Evolutionary conservation across 2,113 vertebrate species (phyloP), one percentile per base, ranked within the genome.

Genomic region (Pollimyrus isidori): DNA sequence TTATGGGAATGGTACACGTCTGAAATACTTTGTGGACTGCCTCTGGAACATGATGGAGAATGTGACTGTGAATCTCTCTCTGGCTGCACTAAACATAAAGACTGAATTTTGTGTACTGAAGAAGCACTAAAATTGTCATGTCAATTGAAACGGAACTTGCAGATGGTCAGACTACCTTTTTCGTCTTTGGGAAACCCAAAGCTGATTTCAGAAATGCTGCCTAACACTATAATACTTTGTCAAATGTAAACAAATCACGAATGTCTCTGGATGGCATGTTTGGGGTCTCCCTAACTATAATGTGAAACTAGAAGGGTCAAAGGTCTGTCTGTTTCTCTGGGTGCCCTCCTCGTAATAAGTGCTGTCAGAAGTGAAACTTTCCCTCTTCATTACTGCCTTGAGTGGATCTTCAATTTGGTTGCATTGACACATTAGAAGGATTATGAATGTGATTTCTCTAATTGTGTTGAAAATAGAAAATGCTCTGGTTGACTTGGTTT

Each of bases 201-300:
- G 69, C n/a, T 88, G 48, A 53, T n/a, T 49, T 76, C 48, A 52
- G 11, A 88, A 50, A 80, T 82, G 76, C 69, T 88, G 69, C 69
- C 88, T 76, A 45, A 26, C 49, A 82, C 88, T 87, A 39, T 58
- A 62, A 10, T 52, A 19, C 35, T 39, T 52, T 87, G 26, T 87
- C 86, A 87, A 35, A 87, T 53, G 35, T 52, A 56, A 58, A 46
- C 62, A 58, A 65, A 48, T 42, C 23, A 45, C 42, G 48, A 13
- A 42, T 87, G 52, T 53, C 39, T 49, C 82, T 85, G 82, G 46
- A 42, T 80, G 73, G 35, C 73, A 42, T 80, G 30, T 80, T 80
- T 6, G 73, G 73, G 73, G 73, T 76, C 69, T 76, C 69, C 69
- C 35, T 76, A 35, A n/a, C 69, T 76, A 76, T 2, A 76, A 17